Evolutionary conservation across 1,140 invertebrate species (phyloP), one percentile per base, ranked within the genome.

Genomic region (Camponotus vicinus): DNA sequence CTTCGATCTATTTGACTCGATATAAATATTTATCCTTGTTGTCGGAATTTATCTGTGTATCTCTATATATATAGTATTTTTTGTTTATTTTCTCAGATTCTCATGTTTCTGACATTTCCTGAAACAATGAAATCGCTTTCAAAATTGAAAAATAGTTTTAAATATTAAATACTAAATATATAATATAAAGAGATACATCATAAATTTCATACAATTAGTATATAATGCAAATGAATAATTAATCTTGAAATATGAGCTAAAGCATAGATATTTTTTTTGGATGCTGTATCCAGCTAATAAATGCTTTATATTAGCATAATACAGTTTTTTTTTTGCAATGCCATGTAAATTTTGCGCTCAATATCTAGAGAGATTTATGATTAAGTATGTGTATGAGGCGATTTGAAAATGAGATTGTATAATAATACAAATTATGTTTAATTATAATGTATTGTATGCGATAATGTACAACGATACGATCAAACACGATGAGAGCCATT

Each of bases 21-120:
- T 7, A 61, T 57, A 57, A 75, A 52, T 21, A 18, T 5, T 15
- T 7, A 27, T 52, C 15, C 55, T 71, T 27, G 45, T 7, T 0
- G 45, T 18, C 49, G 4, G 11, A 13, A 3, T 4, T 59, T 75
- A 59, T 75, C 55, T 15, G 3, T 40, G 40, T 21, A 15, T 1
- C 1, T 55, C 37, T 5, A 73, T 9, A 45, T 9, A 45, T 27
- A 27, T 27, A 27, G 27, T 27, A 18, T 52, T 71, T 71, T 55
- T 71, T 71, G 15, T 49, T n/a, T 34, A 71, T 55, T n/a, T 71
- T 71, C 32, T 73, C 37, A 57, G 11, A 37, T 55, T 9, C 4
- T 15, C 32, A 49, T 49, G 15, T 15, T 27, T 49, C 1, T 15
- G 45, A 52, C 27, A 2, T 40, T 75, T 75, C 11, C 15, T 32